A percentile compares a stretch with the other conserved stretches of the same genome.
These are phyloP conservation scores for Oscheius sp. DNA, from an alignment of 2,888 invertebrate genomes.

Conservation along the genomic window DNA sequence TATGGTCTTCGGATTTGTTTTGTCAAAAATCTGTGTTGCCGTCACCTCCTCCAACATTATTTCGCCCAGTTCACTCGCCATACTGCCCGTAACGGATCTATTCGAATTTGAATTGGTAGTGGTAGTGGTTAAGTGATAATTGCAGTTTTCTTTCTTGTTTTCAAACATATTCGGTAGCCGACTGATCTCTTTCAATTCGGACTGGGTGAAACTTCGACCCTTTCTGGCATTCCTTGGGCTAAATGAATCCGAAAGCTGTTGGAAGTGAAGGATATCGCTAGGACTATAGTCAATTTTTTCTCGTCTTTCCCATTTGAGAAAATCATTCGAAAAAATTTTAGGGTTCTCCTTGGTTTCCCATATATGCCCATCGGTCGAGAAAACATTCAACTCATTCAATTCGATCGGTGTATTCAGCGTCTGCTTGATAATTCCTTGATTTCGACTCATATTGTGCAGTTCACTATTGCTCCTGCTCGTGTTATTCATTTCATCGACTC, in stretches of 20 bases:
- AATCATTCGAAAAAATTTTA: background rate
- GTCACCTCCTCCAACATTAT: background rate
- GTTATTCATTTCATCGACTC: background rate
- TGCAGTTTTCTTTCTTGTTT: background rate
- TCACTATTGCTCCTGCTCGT: background rate
- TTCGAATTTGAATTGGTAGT: background rate
- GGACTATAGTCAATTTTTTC: background rate
- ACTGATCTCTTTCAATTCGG: constrained; percentile 10
- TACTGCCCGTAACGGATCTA: background rate
- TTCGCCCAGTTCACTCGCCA: too few relatives aligned
- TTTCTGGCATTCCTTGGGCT: too few relatives aligned
- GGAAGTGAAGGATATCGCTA: background rate
- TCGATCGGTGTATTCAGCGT: too few relatives aligned
- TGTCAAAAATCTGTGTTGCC: background rate
- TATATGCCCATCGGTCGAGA: too few relatives aligned
- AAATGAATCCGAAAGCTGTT: background rate
- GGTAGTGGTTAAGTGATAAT: background rate
- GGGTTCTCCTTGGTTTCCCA: background rate
- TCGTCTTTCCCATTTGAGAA: constrained; percentile 11
- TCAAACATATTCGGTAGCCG: background rate
- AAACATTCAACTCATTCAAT: too few relatives aligned
- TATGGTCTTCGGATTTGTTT: background rate
- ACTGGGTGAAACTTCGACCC: constrained; percentile 9
- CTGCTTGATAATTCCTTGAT: too few relatives aligned
- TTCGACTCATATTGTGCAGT: background rate